These are phyloP conservation scores for Lathamus discolor DNA, from an alignment of 2,113 vertebrate genomes.

Conservation along the genomic window DNA sequence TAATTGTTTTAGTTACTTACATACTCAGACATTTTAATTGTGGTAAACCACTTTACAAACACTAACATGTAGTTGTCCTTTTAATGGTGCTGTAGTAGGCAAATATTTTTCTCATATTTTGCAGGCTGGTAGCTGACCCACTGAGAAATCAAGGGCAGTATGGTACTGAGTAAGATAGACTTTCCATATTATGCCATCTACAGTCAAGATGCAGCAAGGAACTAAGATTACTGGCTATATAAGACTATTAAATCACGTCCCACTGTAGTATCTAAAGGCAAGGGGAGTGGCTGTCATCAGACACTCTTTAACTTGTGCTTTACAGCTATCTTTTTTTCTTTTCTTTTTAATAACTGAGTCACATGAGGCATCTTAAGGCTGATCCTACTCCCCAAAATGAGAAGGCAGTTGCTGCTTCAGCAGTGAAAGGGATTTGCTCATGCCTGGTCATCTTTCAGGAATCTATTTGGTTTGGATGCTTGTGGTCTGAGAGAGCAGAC, in stretches of 20 bases:
- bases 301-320: neutral
- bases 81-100: neutral
- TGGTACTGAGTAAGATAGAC: neutral
- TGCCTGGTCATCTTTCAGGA: neutral
- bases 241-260: neutral
- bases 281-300: neutral
- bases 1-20: neutral
- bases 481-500: constrained; percentile 27
- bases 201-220: neutral
- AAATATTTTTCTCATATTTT: neutral
- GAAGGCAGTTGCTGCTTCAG: neutral
- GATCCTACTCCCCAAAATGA: neutral
- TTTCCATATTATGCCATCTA: neutral
- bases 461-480: neutral
- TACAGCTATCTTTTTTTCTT: neutral
- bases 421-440: neutral
- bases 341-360: neutral
- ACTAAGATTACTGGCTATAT: neutral
- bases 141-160: neutral
- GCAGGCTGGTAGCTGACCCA: neutral
- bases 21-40: neutral
- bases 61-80: neutral
- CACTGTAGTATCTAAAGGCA: neutral
- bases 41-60: neutral
- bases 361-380: neutral